Evolutionary conservation across 2,113 vertebrate genomes (phyloP), one percentile per base, ranked within the genome.

Genomic region (Hippoglossus stenolepis): DNA sequence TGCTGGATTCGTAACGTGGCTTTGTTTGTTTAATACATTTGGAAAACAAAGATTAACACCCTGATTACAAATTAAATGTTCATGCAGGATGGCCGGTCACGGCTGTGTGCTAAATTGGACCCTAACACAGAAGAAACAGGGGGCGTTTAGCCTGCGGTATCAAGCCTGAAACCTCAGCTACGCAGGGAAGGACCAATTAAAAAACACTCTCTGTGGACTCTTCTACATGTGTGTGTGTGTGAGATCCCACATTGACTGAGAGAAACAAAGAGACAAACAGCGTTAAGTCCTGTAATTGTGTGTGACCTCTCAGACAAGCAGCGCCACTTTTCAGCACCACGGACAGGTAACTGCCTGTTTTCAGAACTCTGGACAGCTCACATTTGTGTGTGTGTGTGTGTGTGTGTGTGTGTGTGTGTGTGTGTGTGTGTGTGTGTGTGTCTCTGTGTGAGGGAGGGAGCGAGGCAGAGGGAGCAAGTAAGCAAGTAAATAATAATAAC

Each of bases 401-500:
- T 6, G 35, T n/a, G 26, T 43, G 18, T 54, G 21, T 62, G 23
- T 49, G 49, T 35, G 28, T 31, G 5, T 31, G 5, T 31, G 28
- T 31, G 28, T 31, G 28, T 31, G 28, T 4, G 21, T 47, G 24
- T 67, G 20, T 9, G 61, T 40, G 53, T 6, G 35, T n/a, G 26
- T 43, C 13, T 60, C 18, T 62, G 23, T 49, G 49, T 35, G 49
- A 35, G 24, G 14, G 59, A 38, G 31, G 3, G 18, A 56, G 58
- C 15, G 15, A 58, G 35, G 14, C 62, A 76, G 68, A 45, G 54
- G 62, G n/a, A 51, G 49, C 4, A 53, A 47, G 61, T 21, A 72
- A 68, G 85, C 70, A 83, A 88, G 86, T 84, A 84, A 82, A 90
- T 87, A 87, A 88, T 89, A 92, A 89, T 87, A 91, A 89, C 70